Conservation (phyloP, 2,888 invertebrate species). For the Euproctis similis region DNA sequence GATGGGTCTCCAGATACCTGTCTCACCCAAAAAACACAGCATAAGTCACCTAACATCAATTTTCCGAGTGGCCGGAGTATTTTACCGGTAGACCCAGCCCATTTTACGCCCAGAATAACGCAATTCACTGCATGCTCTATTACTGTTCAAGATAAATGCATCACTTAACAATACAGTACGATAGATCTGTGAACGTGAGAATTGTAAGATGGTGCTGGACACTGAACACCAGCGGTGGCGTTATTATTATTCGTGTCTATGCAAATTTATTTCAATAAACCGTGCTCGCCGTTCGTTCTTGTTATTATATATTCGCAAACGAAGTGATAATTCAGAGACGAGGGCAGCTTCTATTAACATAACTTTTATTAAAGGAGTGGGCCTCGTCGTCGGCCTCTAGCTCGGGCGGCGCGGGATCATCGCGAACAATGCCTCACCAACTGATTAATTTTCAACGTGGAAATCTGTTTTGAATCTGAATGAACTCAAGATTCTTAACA, state of each 20-base stretch:
- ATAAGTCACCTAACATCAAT: too few relatives aligned
- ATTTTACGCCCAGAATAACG: too few relatives aligned
- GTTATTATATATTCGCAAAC: conserved; percentile 75
- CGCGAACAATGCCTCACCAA: conserved; percentile 60
- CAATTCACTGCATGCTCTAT: conserved; percentile 27
- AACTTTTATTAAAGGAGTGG: conserved; percentile 73
- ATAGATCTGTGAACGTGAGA: conserved; percentile 70
- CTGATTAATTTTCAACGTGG: conserved; percentile 69
- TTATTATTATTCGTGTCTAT: conserved; percentile 64
- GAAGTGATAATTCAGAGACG: conserved; percentile 70
- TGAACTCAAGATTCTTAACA: conserved; percentile 30
- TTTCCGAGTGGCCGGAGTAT: too few relatives aligned
- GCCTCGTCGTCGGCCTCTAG: too few relatives aligned
- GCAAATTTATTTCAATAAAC: conserved; percentile 76
- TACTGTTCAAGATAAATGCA: conserved; percentile 28
- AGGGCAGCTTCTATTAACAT: conserved; percentile 63
- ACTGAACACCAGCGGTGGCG: conserved; percentile 34
- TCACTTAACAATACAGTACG: conserved; percentile 51
- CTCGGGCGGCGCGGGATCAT: conserved; percentile 33
- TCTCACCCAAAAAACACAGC: too few relatives aligned
- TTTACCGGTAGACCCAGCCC: too few relatives aligned
- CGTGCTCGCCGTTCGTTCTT: conserved; percentile 50
- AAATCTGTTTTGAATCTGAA: conserved; percentile 68
- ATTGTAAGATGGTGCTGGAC: too few relatives aligned
- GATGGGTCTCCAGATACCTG: too few relatives aligned